These are phyloP conservation scores for Plemyria rubiginata DNA, from an alignment of 2,888 invertebrate genomes.

Conservation along the genomic window DNA sequence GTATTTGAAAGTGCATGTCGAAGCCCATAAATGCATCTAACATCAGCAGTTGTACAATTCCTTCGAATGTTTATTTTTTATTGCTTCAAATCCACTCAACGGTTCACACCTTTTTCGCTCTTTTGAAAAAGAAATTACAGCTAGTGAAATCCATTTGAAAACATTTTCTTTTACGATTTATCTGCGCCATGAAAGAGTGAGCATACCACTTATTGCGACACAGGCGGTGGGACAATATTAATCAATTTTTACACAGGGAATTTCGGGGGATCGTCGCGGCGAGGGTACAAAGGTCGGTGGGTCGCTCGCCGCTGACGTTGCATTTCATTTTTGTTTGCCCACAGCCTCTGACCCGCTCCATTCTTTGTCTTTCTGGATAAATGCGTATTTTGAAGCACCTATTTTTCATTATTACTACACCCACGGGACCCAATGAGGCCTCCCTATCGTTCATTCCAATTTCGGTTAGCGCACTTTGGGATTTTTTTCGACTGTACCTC, in stretches of 20 bases:
- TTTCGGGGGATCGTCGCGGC: slow-evolving; percentile 63
- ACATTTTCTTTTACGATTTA: slow-evolving; percentile 64
- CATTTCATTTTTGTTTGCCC: slow-evolving; percentile 77
- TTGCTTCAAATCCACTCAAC: slow-evolving; percentile 60
- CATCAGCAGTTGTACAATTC: slow-evolving; percentile 59
- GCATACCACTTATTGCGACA: slow-evolving; percentile 65
- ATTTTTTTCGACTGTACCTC: slow-evolving; percentile 33
- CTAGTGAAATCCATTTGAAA: slow-evolving; percentile 58
- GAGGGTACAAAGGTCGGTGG: slow-evolving; percentile 69
- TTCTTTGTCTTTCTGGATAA: slow-evolving; percentile 75
- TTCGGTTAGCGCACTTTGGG: slow-evolving; percentile 43
- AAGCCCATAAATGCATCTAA: slow-evolving; percentile 56
- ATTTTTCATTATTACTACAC: slow-evolving; percentile 69
- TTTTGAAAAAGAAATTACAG: slow-evolving; percentile 57
- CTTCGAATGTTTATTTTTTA: slow-evolving; percentile 61
- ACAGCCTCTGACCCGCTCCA: slow-evolving; percentile 64
- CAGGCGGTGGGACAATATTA: slow-evolving; percentile 71
- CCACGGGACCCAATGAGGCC: slow-evolving; percentile 55
- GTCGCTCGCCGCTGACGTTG: slow-evolving; percentile 70
- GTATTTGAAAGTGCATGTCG: slow-evolving; percentile 38
- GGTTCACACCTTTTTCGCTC: slow-evolving; percentile 54
- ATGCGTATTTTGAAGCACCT: slow-evolving; percentile 71
- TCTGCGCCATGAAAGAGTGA: slow-evolving; percentile 59
- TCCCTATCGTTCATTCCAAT: slow-evolving; percentile 50
- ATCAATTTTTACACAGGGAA: slow-evolving; percentile 77